These are phyloP conservation scores for Florisuga fusca DNA, from an alignment of 2,797 vertebrate genomes.

Conservation along the genomic window DNA sequence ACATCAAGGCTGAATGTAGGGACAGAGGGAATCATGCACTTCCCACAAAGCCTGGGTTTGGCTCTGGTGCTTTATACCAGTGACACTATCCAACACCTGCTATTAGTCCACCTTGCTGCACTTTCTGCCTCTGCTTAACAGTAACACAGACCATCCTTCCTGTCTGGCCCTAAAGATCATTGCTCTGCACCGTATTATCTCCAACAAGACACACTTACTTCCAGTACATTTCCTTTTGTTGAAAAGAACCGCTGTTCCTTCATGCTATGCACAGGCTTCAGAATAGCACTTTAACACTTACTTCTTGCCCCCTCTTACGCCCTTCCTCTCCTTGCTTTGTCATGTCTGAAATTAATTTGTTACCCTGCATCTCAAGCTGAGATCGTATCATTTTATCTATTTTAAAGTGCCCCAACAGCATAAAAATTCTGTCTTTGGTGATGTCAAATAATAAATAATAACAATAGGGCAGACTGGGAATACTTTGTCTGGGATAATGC, in stretches of 20 bases:
- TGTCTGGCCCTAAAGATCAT: not conserved
- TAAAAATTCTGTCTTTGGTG: constrained; percentile 35
- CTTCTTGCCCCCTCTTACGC: not conserved
- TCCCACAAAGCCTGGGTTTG: not conserved
- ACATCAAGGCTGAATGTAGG: fast-evolving
- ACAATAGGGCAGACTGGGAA: constrained; percentile 50
- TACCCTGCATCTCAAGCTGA: not conserved
- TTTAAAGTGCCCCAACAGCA: constrained; percentile 23
- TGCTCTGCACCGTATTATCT: fast-evolving
- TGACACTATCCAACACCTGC: not conserved
- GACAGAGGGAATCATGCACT: not conserved
- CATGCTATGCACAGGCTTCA: not conserved
- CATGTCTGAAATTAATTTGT: constrained; percentile 18
- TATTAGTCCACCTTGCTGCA: not conserved
- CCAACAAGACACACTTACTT: not conserved
- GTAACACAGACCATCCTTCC: not conserved
- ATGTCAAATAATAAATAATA: constrained; percentile 63
- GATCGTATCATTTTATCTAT: not conserved
- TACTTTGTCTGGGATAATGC: constrained; percentile 60
- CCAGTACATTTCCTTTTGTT: not conserved
- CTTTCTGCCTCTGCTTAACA: not conserved
- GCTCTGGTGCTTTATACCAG: not conserved
- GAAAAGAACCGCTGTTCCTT: not conserved
- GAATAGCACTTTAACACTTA: not conserved
- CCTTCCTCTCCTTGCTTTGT: not conserved